phyloP scores from a whole-genome alignment of 1,140 invertebrate species.

The Eueides isabella region DNA sequence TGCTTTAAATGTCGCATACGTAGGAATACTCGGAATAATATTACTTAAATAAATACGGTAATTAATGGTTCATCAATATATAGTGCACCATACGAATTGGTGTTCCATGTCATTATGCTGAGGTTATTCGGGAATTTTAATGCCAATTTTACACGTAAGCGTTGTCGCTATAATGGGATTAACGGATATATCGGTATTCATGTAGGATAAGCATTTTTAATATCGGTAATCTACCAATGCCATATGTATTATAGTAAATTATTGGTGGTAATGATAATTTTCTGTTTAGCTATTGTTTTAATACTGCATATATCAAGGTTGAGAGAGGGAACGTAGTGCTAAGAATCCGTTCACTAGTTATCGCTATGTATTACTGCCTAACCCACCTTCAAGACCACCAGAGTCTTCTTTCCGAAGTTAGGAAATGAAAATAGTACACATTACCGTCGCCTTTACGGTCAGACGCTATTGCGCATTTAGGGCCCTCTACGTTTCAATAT shows the following conservation, averaged over 20 bases:
- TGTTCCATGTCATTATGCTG: slow-evolving; percentile 40
- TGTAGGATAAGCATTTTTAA: slow-evolving; percentile 8
- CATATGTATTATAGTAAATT: neutral
- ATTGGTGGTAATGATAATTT: neutral
- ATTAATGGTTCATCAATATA: slow-evolving; percentile 45
- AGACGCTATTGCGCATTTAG: too few species aligned
- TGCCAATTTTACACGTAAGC: slow-evolving; percentile 37
- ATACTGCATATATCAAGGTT: too few species aligned
- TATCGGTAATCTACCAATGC: neutral
- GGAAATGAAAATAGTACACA: too few species aligned
- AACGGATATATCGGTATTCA: slow-evolving; percentile 15
- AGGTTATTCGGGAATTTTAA: slow-evolving; percentile 43
- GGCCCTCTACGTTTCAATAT: too few species aligned
- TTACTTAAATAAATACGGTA: slow-evolving; percentile 47
- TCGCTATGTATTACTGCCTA: too few species aligned
- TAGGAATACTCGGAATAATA: slow-evolving; percentile 24
- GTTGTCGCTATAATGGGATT: slow-evolving; percentile 24
- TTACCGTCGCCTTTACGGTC: too few species aligned
- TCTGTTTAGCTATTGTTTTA: too few species aligned
- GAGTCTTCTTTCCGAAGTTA: too few species aligned
- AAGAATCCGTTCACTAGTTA: too few species aligned
- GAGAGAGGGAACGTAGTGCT: too few species aligned
- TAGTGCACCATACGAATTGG: slow-evolving; percentile 38
- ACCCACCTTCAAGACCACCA: too few species aligned
- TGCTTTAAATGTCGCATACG: slow-evolving; percentile 32